These are phyloP conservation scores for Pseudorectes ferrugineus DNA, from an alignment of 2,113 vertebrate genomes.

Conservation along the genomic window DNA sequence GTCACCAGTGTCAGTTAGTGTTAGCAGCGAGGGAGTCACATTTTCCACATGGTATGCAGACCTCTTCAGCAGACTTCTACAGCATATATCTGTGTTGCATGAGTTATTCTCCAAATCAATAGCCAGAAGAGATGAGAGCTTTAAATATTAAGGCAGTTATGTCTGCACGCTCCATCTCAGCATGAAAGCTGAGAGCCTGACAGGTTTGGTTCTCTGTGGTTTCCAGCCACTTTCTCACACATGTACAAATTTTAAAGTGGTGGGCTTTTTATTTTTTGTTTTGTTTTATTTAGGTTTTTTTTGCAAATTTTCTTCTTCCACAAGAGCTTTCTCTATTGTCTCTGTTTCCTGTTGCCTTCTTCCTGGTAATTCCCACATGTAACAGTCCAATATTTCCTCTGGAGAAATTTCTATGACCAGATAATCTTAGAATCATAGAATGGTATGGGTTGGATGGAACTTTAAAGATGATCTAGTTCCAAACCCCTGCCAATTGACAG, in stretches of 20 bases:
- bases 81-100: not conserved
- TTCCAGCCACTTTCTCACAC: not conserved
- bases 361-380: not conserved
- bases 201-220: not conserved
- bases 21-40: conserved; percentile 9
- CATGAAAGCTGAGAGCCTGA: not conserved
- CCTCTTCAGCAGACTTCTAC: not conserved
- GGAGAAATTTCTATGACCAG: not conserved
- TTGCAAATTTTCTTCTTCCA: not conserved
- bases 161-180: not conserved
- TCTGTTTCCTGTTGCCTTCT: not conserved
- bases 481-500: not conserved
- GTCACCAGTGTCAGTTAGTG: conserved; percentile 14
- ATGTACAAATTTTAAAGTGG: not conserved
- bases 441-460: no score
- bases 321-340: not conserved
- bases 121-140: conserved; percentile 16
- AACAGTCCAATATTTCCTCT: not conserved
- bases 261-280: not conserved
- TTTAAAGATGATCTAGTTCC: not conserved
- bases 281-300: not conserved
- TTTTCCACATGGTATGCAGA: not conserved
- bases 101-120: conserved; percentile 35
- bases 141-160: conserved; percentile 37
- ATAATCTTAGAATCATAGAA: not conserved